A percentile compares a stretch with the other conserved stretches of the same genome.
phyloP scores from a whole-genome alignment of 2,797 vertebrate genomes.

The Taenioides sp. region DNA sequence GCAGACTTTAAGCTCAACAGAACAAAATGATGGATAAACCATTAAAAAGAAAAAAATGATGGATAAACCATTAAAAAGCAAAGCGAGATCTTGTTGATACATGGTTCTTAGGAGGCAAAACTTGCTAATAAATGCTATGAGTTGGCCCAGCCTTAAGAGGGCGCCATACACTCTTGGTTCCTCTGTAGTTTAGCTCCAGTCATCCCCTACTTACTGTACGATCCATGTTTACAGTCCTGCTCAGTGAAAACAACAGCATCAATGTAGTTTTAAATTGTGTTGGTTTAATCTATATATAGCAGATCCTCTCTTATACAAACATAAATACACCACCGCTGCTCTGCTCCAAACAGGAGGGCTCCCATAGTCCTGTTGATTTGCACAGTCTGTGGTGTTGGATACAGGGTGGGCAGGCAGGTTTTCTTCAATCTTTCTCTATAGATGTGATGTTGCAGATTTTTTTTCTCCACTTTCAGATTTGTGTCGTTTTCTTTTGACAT shows the following conservation, averaged over 20 bases:
- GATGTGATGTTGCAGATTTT: slow-evolving; percentile 57
- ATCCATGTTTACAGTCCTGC: slow-evolving; percentile 50
- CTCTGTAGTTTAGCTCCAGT: slow-evolving; percentile 30
- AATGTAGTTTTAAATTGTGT: slow-evolving; percentile 28
- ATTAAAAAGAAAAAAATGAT: slow-evolving; percentile 18
- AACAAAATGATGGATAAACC: slow-evolving; percentile 12
- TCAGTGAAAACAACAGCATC: slow-evolving; percentile 48
- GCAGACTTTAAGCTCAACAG: slow-evolving; percentile 30
- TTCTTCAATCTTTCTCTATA: slow-evolving; percentile 62
- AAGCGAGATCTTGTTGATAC: slow-evolving; percentile 21
- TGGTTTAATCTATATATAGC: slow-evolving; percentile 69
- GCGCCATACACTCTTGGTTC: slow-evolving; percentile 13
- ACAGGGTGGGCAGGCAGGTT: slow-evolving; percentile 70
- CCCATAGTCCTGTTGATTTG: slow-evolving; percentile 58
- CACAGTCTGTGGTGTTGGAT: slow-evolving; percentile 65
- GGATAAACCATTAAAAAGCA: slow-evolving; percentile 14
- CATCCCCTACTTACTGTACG: slow-evolving; percentile 57
- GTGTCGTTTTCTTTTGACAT: slow-evolving; percentile 11
- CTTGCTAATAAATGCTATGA: slow-evolving; percentile 14
- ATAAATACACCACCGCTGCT: slow-evolving; percentile 79
- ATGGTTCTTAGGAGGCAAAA: slow-evolving; percentile 18
- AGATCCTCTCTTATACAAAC: slow-evolving; percentile 77
- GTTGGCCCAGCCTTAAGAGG: slow-evolving; percentile 10
- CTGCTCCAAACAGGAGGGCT: slow-evolving; percentile 53
- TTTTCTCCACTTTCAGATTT: slow-evolving; percentile 22